A percentile compares a stretch with the other conserved stretches of the same genome.
These are phyloP conservation scores for Polydrusus tereticollis DNA, from an alignment of 2,888 invertebrate genomes.

Conservation along the genomic window DNA sequence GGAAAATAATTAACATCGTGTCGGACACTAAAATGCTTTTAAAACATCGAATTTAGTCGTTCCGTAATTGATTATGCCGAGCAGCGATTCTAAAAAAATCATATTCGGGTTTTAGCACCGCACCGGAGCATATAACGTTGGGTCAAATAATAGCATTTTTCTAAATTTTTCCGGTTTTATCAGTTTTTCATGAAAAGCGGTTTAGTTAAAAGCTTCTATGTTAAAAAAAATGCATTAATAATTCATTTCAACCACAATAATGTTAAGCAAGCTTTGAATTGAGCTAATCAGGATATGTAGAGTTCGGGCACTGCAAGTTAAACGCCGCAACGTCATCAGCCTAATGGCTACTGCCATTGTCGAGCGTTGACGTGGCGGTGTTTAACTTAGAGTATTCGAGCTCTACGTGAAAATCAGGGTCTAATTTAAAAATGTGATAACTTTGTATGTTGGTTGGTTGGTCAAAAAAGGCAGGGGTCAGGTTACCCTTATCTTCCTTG, in stretches of 20 bases:
- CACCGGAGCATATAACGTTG: constrained; percentile 21
- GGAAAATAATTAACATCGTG: constrained; percentile 21
- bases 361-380: too few species aligned
- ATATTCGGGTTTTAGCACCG: constrained; percentile 25
- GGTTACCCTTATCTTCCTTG: too few species aligned
- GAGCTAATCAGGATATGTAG: background rate
- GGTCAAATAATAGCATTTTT: constrained; percentile 36
- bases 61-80: constrained; percentile 32
- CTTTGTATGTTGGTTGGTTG: too few species aligned
- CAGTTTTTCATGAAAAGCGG: constrained; percentile 17
- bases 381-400: too few species aligned
- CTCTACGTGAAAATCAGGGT: too few species aligned
- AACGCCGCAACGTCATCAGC: too few species aligned
- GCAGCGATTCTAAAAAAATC: constrained; percentile 37
- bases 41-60: constrained; percentile 33
- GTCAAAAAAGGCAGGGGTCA: too few species aligned
- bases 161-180: constrained; percentile 22
- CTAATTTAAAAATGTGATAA: too few species aligned
- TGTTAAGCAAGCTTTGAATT: background rate
- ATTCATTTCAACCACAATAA: background rate
- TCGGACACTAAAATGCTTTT: constrained; percentile 38
- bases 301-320: background rate
- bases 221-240: constrained; percentile 7
- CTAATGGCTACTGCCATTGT: too few species aligned
- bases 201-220: constrained; percentile 20